Evolutionary conservation across 2,888 invertebrate genomes (phyloP), one percentile per base, ranked within the genome.

Genomic region (Nomada ferruginata): DNA sequence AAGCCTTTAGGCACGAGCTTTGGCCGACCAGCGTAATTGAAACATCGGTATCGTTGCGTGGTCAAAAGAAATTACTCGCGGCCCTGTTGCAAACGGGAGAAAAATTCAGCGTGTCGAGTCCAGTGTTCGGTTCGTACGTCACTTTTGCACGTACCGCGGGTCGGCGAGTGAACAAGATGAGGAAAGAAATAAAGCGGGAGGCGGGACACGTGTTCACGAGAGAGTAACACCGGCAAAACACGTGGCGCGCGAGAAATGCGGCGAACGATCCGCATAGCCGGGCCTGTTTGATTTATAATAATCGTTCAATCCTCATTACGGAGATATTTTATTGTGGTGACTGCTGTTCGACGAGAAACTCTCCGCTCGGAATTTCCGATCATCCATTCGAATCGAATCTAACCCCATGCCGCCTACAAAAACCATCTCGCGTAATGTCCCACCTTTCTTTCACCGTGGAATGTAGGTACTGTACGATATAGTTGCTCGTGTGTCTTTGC

Each of bases 251-350:
- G 89, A 90, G 90, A 91, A 91, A 92, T 91, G 91, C 89, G 82
- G 76, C 85, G 87, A 83, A 85, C 83, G 82, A 88, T 85, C 79
- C 84, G 69, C 86, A 86, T 60, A 29, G 82, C 77, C 88, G 83
- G 79, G 76, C 64, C 85, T 89, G 86, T 91, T 92, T 92, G 92
- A 92, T 92, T 92, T 92, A 92, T 92, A 92, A 92, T 92, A 92
- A 92, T 93, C 91, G 92, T 90, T 91, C 92, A 91, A 92, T 92
- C 91, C 92, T 92, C 91, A 90, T 92, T 91, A 92, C 90, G 82
- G 87, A 80, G 85, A 90, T 86, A 88, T 89, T 91, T 90, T 85
- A 88, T 89, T 91, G 89, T 85, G 84, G 18, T 50, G 79, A 18
- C 66, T 64, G 63, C 55, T 18, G 78, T 83, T 79, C 76, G 79